Conservation (phyloP, 2,888 invertebrate species). For the Eupithecia inturbata region DNA sequence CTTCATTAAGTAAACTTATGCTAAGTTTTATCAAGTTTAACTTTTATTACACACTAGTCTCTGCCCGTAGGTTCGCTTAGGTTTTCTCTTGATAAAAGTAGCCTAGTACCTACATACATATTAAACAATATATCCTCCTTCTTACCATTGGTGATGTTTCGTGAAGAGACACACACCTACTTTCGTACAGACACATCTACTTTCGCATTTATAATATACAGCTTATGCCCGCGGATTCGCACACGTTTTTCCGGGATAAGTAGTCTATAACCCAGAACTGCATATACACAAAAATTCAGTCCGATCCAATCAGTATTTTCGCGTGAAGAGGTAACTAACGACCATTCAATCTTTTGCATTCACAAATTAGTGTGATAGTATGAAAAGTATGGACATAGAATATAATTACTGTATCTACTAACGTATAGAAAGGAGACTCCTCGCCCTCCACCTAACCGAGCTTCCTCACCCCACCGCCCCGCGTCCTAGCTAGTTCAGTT, state of each 20-base stretch:
- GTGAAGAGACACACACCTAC: too few relatives aligned
- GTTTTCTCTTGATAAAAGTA: background rate
- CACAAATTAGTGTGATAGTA: background rate
- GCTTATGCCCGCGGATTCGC: background rate
- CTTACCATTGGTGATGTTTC: background rate
- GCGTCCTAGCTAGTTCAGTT: too few relatives aligned
- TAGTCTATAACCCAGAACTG: background rate
- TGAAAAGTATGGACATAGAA: background rate
- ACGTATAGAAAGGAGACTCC: too few relatives aligned
- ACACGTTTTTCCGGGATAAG: background rate
- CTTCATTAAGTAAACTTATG: background rate
- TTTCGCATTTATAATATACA: background rate
- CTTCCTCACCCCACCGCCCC: too few relatives aligned
- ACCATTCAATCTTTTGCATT: background rate
- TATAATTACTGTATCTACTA: too few relatives aligned
- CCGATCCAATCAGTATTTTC: background rate
- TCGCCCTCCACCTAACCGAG: too few relatives aligned
- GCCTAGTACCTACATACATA: background rate
- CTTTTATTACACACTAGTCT: background rate
- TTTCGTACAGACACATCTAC: too few relatives aligned
- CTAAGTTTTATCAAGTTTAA: background rate
- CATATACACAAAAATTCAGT: background rate
- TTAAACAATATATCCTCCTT: background rate
- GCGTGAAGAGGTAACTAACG: background rate
- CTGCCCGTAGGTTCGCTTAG: background rate